A percentile compares a stretch with the other conserved stretches of the same genome.
Evolutionary conservation across 2,888 invertebrate genomes (phyloP).

Genomic region (Terebella lapidaria): DNA sequence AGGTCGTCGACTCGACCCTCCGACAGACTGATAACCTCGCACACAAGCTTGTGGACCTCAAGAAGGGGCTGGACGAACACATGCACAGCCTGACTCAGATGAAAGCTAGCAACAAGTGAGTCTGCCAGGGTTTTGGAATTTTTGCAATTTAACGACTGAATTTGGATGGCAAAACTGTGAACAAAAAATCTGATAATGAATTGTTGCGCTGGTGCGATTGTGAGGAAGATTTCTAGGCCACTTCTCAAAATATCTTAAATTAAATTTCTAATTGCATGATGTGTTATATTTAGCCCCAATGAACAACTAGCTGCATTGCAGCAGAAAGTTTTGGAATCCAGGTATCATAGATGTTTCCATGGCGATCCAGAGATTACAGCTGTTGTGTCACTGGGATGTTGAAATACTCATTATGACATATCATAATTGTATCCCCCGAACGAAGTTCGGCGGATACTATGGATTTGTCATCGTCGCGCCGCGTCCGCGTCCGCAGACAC

Average conservation of each 20-base stretch:
- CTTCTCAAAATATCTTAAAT: not conserved
- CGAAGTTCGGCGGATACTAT: too few relatives aligned
- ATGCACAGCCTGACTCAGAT: constrained; percentile 38
- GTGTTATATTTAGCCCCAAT: not conserved
- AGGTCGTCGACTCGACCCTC: constrained; percentile 40
- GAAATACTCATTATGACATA: too few relatives aligned
- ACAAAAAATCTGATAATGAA: too few relatives aligned
- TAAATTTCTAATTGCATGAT: not conserved
- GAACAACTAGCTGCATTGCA: constrained; percentile 1
- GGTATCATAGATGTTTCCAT: constrained; percentile 1
- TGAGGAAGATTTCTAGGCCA: too few relatives aligned
- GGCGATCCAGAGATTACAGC: too few relatives aligned
- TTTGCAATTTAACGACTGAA: not conserved
- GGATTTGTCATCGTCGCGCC: too few relatives aligned
- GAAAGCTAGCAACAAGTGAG: constrained; percentile 50
- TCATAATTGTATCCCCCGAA: too few relatives aligned
- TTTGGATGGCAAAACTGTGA: too few relatives aligned
- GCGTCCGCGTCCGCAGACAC: too few relatives aligned
- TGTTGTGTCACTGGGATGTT: too few relatives aligned
- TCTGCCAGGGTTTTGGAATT: not conserved
- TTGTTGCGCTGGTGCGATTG: too few relatives aligned
- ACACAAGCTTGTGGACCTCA: constrained; percentile 38
- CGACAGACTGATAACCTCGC: constrained; percentile 36
- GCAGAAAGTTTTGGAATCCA: constrained; percentile 1
- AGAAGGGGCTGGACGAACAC: constrained; percentile 45